phyloP scores from a whole-genome alignment of 2,113 vertebrate genomes.

The Tylochromis polylepis region DNA sequence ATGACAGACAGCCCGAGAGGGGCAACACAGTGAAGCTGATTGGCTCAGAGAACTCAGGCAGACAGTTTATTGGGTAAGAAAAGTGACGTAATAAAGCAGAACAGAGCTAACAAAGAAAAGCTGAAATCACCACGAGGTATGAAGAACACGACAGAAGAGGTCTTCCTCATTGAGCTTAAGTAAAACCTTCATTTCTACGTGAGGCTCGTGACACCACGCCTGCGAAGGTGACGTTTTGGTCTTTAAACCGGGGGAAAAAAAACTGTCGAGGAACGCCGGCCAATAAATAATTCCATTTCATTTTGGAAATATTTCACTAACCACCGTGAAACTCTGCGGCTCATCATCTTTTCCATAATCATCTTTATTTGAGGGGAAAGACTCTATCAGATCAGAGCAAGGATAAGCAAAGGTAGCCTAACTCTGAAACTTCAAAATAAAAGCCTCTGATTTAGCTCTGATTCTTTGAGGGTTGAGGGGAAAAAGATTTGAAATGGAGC shows the following conservation, averaged over 20 bases:
- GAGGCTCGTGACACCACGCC: neutral
- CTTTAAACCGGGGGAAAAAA: neutral
- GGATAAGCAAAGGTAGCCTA: neutral
- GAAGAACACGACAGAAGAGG: neutral
- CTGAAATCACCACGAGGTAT: neutral
- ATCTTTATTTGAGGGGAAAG: neutral
- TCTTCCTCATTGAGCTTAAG: neutral
- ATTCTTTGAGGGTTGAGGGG: neutral
- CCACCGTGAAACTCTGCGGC: neutral
- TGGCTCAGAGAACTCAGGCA: neutral
- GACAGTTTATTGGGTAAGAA: neutral
- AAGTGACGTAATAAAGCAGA: neutral
- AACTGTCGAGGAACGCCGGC: fast-evolving
- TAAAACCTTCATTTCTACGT: neutral
- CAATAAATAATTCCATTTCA: fast-evolving
- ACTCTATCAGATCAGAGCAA: neutral
- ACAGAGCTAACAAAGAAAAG: neutral
- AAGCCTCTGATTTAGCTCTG: neutral
- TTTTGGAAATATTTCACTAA: neutral
- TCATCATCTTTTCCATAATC: neutral
- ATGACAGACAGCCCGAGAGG: neutral
- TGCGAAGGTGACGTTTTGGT: neutral
- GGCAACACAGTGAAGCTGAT: neutral
- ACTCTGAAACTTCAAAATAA: neutral
- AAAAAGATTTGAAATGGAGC: neutral